Evolutionary conservation across 2,797 vertebrate genomes (phyloP).

Genomic region (Neostethus bicornis): DNA sequence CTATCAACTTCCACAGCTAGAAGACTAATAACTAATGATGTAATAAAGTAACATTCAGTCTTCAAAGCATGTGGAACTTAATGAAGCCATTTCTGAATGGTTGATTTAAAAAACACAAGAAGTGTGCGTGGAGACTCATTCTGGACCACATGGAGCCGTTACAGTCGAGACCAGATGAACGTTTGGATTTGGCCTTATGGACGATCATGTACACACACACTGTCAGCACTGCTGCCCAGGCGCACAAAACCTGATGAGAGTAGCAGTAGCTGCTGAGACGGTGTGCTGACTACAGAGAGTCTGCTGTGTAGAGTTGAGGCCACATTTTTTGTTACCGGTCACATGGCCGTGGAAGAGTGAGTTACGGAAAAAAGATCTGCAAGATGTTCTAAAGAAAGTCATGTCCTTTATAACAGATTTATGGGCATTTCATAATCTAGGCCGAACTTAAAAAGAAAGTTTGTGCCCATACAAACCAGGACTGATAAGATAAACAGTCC

Average conservation of each 20-base stretch:
- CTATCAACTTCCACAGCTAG: slow-evolving; percentile 11
- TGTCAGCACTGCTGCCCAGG: slow-evolving; percentile 56
- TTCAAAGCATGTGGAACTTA: slow-evolving; percentile 24
- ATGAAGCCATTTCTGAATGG: slow-evolving; percentile 43
- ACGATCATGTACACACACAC: slow-evolving; percentile 24
- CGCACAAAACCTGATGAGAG: slow-evolving; percentile 73
- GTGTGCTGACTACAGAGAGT: slow-evolving; percentile 57
- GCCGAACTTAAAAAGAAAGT: slow-evolving; percentile 25
- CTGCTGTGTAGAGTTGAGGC: slow-evolving; percentile 47
- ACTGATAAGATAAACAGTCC: slow-evolving; percentile 61
- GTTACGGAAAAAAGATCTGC: slow-evolving; percentile 20
- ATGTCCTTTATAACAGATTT: slow-evolving; percentile 7
- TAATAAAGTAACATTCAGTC: slow-evolving; percentile 19
- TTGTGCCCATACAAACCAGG: slow-evolving; percentile 19
- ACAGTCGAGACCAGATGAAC: slow-evolving; percentile 65
- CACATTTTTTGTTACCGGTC: slow-evolving; percentile 34
- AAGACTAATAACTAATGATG: slow-evolving; percentile 26
- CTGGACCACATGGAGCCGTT: slow-evolving; percentile 58
- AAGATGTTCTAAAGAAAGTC: slow-evolving; percentile 21
- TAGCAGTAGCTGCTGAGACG: slow-evolving; percentile 72
- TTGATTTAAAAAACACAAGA: slow-evolving; percentile 35
- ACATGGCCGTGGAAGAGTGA: slow-evolving; percentile 20
- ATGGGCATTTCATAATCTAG: slow-evolving; percentile 14
- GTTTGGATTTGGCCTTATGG: slow-evolving; percentile 59
- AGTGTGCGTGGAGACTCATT: slow-evolving; percentile 44